Evolutionary conservation across 2,888 invertebrate species (phyloP).

Genomic region (Sphaerophoria rueppellii): DNA sequence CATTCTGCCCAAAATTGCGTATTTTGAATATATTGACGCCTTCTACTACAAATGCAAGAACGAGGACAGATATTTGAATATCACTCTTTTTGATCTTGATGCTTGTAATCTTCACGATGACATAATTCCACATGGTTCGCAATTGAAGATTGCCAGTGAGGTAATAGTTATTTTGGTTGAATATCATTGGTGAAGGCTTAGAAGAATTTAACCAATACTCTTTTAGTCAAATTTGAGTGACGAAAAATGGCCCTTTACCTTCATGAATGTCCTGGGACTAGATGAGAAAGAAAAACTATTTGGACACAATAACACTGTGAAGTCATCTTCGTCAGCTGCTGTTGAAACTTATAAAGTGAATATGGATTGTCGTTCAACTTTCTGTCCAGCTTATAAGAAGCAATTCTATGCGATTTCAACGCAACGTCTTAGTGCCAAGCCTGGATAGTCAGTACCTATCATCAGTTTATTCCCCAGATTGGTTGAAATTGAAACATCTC

Average conservation of each 20-base stretch:
- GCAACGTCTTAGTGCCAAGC: neutral
- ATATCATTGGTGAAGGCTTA: neutral
- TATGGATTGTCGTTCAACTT: neutral
- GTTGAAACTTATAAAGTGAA: neutral
- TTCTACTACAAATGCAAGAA: neutral
- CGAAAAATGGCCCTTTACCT: neutral
- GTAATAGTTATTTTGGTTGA: neutral
- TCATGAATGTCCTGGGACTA: neutral
- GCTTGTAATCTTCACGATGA: neutral
- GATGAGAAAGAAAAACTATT: neutral
- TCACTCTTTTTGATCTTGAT: neutral
- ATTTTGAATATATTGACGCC: neutral
- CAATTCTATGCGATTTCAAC: neutral
- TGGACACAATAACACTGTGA: neutral
- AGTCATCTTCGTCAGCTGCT: neutral
- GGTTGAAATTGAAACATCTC: neutral
- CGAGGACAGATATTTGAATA: neutral
- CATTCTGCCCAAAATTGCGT: neutral
- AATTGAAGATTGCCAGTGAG: neutral
- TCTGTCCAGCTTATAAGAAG: neutral
- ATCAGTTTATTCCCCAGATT: neutral
- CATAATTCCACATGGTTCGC: neutral
- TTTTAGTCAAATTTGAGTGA: fast-evolving
- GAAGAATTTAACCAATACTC: neutral
- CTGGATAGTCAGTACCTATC: slow-evolving; percentile 9